These are phyloP conservation scores for Mesoligia furuncula DNA, from an alignment of 2,888 invertebrate genomes.

Conservation along the genomic window DNA sequence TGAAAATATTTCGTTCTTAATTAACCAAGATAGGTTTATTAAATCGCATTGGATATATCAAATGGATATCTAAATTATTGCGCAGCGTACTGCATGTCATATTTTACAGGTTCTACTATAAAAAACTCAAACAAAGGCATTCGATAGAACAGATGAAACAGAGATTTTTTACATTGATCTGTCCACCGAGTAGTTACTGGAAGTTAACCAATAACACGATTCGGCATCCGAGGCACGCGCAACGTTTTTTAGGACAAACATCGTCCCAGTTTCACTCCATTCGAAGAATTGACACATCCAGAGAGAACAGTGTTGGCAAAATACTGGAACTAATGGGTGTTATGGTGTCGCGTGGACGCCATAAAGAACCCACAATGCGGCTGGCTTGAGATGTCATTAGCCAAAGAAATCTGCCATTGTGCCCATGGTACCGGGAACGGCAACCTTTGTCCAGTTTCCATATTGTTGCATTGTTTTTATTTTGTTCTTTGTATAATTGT, in stretches of 20 bases:
- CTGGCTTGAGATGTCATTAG: slow-evolving; percentile 84
- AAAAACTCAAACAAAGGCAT: slow-evolving; percentile 29
- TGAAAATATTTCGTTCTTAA: slow-evolving; percentile 16
- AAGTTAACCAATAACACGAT: slow-evolving; percentile 66
- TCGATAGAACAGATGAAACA: slow-evolving; percentile 35
- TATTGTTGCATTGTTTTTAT: slow-evolving; percentile 84
- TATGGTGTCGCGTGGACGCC: slow-evolving; percentile 89
- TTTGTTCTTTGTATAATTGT: slow-evolving; percentile 87
- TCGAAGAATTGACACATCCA: slow-evolving; percentile 81
- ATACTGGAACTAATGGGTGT: slow-evolving; percentile 88
- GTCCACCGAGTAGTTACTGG: slow-evolving; percentile 63
- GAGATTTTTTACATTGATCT: slow-evolving; percentile 58
- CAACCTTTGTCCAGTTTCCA: slow-evolving; percentile 72
- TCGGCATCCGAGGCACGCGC: slow-evolving; percentile 81
- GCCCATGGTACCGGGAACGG: slow-evolving; percentile 79
- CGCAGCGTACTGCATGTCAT: neutral
- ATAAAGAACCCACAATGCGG: slow-evolving; percentile 88
- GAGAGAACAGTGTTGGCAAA: slow-evolving; percentile 83
- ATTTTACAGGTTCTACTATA: neutral
- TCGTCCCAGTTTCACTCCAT: slow-evolving; percentile 81
- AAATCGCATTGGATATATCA: neutral
- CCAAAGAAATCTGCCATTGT: slow-evolving; percentile 80
- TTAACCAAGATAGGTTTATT: neutral
- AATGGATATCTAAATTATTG: neutral
- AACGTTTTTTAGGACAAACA: slow-evolving; percentile 78